Conservation (phyloP, 1,140 invertebrate genomes). For the Cardiocondyla obscurior region DNA sequence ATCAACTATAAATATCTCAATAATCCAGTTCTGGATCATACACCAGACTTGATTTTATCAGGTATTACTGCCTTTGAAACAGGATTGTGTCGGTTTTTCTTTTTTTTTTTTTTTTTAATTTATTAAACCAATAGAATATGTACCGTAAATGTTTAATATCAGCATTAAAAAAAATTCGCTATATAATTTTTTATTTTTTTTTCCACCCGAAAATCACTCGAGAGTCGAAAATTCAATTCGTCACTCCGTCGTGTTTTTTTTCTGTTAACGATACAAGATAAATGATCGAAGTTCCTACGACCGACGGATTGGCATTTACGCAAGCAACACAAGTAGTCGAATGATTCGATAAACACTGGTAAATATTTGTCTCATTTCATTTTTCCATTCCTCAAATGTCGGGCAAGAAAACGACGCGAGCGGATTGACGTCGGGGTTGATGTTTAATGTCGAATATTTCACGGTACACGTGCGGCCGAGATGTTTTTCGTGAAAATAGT, state of each 20-base stretch:
- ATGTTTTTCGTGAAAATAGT: neutral
- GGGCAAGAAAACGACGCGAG: neutral
- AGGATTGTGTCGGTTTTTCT: slow-evolving; percentile 17
- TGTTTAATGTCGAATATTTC: neutral
- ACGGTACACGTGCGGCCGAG: neutral
- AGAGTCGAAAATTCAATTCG: slow-evolving; percentile 19
- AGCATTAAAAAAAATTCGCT: slow-evolving; percentile 12
- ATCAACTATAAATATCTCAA: slow-evolving; percentile 1
- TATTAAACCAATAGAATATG: too few relatives aligned
- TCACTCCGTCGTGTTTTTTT: neutral
- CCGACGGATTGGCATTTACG: slow-evolving; percentile 33
- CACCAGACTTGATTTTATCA: slow-evolving; percentile 33
- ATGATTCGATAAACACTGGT: slow-evolving; percentile 3
- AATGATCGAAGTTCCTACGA: neutral
- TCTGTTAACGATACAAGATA: slow-evolving; percentile 2
- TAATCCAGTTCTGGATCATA: slow-evolving; percentile 68
- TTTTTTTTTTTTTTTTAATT: too few relatives aligned
- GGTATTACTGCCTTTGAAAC: slow-evolving; percentile 59
- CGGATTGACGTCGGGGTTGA: too few relatives aligned
- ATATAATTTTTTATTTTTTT: neutral
- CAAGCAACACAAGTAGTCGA: neutral
- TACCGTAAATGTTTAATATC: neutral
- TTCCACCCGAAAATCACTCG: neutral
- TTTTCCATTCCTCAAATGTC: neutral
- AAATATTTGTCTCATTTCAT: slow-evolving; percentile 3